Base-by-base conservation (phyloP, 2,113 vertebrate genomes). In the Spea bombifrons region DNA sequence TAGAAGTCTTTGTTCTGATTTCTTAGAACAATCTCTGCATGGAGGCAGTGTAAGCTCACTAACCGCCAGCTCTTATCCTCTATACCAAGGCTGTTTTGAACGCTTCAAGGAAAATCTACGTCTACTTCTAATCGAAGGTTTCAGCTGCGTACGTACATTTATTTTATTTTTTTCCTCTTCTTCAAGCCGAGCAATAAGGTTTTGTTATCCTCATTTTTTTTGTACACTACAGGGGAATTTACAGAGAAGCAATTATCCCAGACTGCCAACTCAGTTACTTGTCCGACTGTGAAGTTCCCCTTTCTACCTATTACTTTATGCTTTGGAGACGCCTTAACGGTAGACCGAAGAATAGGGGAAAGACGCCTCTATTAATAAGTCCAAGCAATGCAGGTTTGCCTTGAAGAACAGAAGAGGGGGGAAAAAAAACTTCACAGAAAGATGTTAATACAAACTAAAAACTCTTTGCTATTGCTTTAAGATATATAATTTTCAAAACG, bases 231-330 rank as follows among this genome's bases (percentile, higher is more conserved):
- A 73, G 70, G 77, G 70, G 64, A 57, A 70, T 80, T 66, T 3
- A 30, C 7, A 73, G 70, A 72, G 76, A 78, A 52, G 76, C 61
- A 78, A 78, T 78, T 78, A 78, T 78, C 55, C 13, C 7, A 72
- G 71, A 72, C 46, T 72, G 76, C 59, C 63, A 72, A 66, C 76
- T 71, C 69, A 30, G 30, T 15, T 44, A 15, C 69, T 66, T 65
- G 76, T 30, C 68, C 65, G 30, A 46, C 67, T 64, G 69, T 65
- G 45, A 78, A 72, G 47, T 78, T 30, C 15, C 48, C 47, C 64
- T 70, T 13, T 13, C 65, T 72, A 71, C 10, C 70, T 3, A 64
- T 9, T 9, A 72, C 46, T 66, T 64, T 59, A 13, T 59, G 50
- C 50, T 52, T 52, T 66, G 43, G 6, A 66, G 65, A 44, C 10